Evolutionary conservation across 1,140 invertebrate species (phyloP).

Genomic region (Venturia canescens): DNA sequence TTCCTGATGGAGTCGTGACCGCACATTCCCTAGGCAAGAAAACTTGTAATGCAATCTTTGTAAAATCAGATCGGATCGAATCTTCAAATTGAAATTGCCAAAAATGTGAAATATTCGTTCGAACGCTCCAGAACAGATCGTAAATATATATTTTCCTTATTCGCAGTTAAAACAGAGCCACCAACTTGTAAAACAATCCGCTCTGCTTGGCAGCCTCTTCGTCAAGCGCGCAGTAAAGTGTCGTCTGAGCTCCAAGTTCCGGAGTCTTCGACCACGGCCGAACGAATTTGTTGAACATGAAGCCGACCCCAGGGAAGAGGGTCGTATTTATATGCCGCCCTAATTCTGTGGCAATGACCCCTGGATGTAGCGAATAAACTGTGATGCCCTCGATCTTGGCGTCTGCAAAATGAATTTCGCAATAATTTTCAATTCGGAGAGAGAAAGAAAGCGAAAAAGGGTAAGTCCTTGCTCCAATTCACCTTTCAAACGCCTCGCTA

Average conservation of each 20-base stretch:
- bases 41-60: constrained; percentile 32
- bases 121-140: too few relatives aligned
- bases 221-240: constrained; percentile 86
- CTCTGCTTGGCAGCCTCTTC: constrained; percentile 81
- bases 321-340: constrained; percentile 82
- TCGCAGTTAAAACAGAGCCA: constrained; percentile 35
- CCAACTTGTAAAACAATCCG: constrained; percentile 82
- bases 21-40: constrained; percentile 79
- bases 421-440: background rate
- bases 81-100: too few relatives aligned
- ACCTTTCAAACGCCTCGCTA: constrained; percentile 79
- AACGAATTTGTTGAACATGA: constrained; percentile 59
- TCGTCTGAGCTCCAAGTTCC: constrained; percentile 87
- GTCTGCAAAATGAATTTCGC: constrained; percentile 61
- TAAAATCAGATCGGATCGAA: too few relatives aligned
- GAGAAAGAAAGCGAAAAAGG: background rate
- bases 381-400: constrained; percentile 78
- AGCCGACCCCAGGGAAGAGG: constrained; percentile 70
- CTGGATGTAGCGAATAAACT: constrained; percentile 85
- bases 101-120: too few relatives aligned
- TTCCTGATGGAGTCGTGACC: constrained; percentile 68
- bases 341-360: constrained; percentile 85
- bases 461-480: constrained; percentile 46
- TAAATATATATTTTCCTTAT: background rate
- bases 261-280: constrained; percentile 79